Evolutionary conservation across 2,797 vertebrate genomes (phyloP).

Genomic region (Catharus ustulatus): DNA sequence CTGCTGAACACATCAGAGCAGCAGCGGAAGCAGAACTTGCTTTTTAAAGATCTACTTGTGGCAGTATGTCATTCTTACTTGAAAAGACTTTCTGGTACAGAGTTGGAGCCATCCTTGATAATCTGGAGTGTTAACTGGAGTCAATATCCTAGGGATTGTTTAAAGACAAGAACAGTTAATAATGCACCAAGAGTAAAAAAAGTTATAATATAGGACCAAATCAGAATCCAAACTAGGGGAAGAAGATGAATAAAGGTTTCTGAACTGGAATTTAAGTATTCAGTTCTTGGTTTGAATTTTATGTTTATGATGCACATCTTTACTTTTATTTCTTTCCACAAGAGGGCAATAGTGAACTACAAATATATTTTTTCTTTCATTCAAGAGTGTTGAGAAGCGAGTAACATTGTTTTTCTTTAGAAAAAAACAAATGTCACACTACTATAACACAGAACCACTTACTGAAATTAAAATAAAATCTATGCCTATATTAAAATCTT

Average conservation of each 20-base stretch:
- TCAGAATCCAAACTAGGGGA: not conserved
- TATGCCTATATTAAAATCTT: not conserved
- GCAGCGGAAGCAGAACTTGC: not conserved
- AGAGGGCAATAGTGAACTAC: constrained; percentile 45
- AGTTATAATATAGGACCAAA: not conserved
- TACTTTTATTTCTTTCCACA: constrained; percentile 42
- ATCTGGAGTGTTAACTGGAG: not conserved
- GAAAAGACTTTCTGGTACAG: not conserved
- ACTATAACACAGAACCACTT: not conserved
- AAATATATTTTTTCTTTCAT: not conserved
- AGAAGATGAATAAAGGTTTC: not conserved
- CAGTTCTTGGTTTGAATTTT: not conserved
- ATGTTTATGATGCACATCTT: not conserved
- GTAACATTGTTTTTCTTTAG: not conserved
- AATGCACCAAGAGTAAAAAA: not conserved
- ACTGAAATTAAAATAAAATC: not conserved
- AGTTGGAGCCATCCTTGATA: not conserved
- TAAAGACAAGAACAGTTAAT: not conserved
- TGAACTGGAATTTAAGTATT: not conserved
- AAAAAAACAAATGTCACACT: not conserved
- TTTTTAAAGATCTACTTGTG: not conserved
- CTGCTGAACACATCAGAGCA: not conserved
- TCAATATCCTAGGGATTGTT: accelerated
- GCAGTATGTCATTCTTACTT: no score
- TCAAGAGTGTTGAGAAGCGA: accelerated